Evolutionary conservation across 2,797 vertebrate species (phyloP), one percentile per base, ranked within the genome.

Genomic region (Valencia hispanica): DNA sequence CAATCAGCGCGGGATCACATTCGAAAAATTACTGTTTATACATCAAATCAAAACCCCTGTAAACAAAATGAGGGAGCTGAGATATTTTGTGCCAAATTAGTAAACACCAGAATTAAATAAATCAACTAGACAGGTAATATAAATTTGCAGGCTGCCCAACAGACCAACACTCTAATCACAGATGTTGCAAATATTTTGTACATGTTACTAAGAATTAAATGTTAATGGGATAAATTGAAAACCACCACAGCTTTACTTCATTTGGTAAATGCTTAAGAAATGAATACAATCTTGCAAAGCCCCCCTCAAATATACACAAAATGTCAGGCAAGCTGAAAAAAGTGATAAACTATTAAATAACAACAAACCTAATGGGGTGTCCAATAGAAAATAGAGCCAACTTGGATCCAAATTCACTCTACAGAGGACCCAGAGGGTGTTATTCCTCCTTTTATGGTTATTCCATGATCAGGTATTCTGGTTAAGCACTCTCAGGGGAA

Each of bases 361-460:
- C 18, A 65, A 5, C 36, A 4, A 55, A 66, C 63, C 39, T 25
- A 68, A 17, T 15, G 36, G 65, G 65, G 14, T 68, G 39, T 39
- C 20, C 9, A 25, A 70, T 25, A 36, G 68, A 5, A 47, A 20
- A 34, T 1, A 5, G 8, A 32, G 45, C 17, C 68, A 70, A 17
- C n/a, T 32, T 9, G 2, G n/a, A 70, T 47, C 43, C 32, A 30
- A 48, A 70, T 17, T 20, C 36, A 15, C 36, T 15, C 36, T 3
- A 12, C n/a, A 3, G 22, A 48, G 14, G 34, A 70, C 79, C 89
- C 73, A 65, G 73, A 75, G 86, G 87, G 72, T 78, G 75, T 85
- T 85, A 81, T 82, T 90, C 87, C 82, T 86, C 84, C 86, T 90
- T 90, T 85, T 87, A 90, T 91, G 88, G 82, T 90, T 91, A 93